Conservation (phyloP, 1,140 invertebrate genomes). For the Belonocnema kinseyi region DNA sequence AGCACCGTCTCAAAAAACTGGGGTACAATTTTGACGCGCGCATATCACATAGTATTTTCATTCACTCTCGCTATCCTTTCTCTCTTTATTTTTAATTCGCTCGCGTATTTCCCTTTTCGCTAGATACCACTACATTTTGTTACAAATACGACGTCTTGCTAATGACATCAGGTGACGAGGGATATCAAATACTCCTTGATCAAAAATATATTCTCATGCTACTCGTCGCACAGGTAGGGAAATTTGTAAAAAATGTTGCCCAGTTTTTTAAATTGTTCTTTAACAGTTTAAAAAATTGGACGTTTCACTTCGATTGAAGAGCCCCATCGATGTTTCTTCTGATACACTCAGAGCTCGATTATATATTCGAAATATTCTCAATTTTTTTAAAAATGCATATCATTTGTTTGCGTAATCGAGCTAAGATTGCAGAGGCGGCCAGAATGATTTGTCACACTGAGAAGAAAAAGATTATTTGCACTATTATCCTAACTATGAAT, state of each 20-base stretch:
- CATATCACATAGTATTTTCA: constrained; percentile 62
- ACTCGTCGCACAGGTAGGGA: constrained; percentile 25
- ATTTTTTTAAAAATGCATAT: no score
- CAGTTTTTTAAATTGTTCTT: background rate
- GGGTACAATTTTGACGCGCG: constrained; percentile 61
- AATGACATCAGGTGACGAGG: constrained; percentile 35
- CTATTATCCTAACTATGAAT: constrained; percentile 2
- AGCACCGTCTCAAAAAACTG: constrained; percentile 68
- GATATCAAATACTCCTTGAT: constrained; percentile 40
- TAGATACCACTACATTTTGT: constrained; percentile 26
- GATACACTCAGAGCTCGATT: background rate
- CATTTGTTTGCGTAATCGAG: background rate
- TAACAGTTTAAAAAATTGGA: no score
- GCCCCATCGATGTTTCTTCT: no score
- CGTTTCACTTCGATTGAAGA: no score
- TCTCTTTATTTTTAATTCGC: constrained; percentile 33
- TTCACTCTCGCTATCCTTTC: constrained; percentile 38
- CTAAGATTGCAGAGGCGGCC: background rate
- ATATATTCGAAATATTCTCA: background rate
- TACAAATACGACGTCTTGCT: constrained; percentile 31
- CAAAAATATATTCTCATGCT: constrained; percentile 46
- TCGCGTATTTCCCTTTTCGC: constrained; percentile 28
- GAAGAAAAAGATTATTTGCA: background rate
- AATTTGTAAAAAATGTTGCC: background rate
- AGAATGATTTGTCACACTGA: background rate